Evolutionary conservation across 1,140 invertebrate genomes (phyloP).

Genomic region (Physella acuta): DNA sequence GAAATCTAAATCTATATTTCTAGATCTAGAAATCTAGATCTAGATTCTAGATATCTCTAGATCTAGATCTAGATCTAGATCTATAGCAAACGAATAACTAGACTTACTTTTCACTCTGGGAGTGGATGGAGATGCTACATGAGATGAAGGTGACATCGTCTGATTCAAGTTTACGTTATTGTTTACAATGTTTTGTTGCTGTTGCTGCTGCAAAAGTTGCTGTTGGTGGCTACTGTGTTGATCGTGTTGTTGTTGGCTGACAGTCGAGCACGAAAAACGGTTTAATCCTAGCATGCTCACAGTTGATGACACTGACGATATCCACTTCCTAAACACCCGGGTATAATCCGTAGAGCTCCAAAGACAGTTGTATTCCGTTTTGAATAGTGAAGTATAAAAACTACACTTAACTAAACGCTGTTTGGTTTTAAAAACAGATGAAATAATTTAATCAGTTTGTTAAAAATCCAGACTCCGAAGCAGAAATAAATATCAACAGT

Average conservation of each 20-base stretch:
- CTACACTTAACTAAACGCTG: too few relatives aligned
- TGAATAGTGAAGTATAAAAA: too few relatives aligned
- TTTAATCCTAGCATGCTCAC: too few relatives aligned
- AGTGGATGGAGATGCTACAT: neutral
- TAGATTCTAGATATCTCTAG: neutral
- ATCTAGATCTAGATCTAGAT: neutral
- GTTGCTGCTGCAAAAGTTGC: neutral
- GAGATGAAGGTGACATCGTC: neutral
- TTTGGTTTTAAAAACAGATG: too few relatives aligned
- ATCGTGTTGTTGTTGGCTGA: neutral
- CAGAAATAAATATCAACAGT: too few relatives aligned
- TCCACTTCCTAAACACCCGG: too few relatives aligned
- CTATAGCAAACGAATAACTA: neutral
- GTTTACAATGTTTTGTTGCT: conserved; percentile 20
- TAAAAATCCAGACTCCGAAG: too few relatives aligned
- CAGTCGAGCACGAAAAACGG: too few relatives aligned
- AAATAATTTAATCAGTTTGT: too few relatives aligned
- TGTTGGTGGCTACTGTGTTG: neutral
- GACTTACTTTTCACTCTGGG: conserved; percentile 23
- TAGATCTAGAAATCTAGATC: neutral
- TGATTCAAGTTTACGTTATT: conserved; percentile 22
- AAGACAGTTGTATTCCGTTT: too few relatives aligned
- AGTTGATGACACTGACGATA: too few relatives aligned
- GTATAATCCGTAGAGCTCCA: too few relatives aligned
- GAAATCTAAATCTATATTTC: neutral